phyloP scores from a whole-genome alignment of 1,140 invertebrate species.

The Cotesia vestalis region DNA sequence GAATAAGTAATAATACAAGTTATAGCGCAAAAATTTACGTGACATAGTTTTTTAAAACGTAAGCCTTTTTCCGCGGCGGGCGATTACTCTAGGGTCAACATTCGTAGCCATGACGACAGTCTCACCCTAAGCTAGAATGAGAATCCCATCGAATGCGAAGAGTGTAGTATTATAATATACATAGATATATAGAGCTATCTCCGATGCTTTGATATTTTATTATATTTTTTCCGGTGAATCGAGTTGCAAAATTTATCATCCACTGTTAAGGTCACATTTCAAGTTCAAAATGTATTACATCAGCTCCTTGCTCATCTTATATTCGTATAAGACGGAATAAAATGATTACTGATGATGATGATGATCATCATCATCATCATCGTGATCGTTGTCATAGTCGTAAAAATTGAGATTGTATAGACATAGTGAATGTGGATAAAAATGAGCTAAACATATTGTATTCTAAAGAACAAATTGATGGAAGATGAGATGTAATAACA shows the following conservation, averaged over 20 bases:
- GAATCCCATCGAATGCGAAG: constrained; percentile 2
- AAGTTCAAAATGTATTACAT: constrained; percentile 15
- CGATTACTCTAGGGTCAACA: constrained; percentile 52
- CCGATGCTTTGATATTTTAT: constrained; percentile 16
- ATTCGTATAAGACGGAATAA: too few relatives aligned
- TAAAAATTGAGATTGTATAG: too few relatives aligned
- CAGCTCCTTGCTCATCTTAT: not conserved
- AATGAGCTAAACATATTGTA: too few relatives aligned
- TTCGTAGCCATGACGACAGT: constrained; percentile 51
- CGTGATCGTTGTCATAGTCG: too few relatives aligned
- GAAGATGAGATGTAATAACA: too few relatives aligned
- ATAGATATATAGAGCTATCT: not conserved
- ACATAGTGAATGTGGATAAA: too few relatives aligned
- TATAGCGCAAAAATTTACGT: constrained; percentile 45
- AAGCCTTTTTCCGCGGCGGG: constrained; percentile 33
- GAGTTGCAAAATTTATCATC: constrained; percentile 30
- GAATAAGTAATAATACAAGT: constrained; percentile 11
- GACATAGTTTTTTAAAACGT: constrained; percentile 54
- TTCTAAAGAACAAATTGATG: too few relatives aligned
- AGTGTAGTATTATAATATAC: not conserved
- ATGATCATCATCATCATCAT: too few relatives aligned
- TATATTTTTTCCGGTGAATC: not conserved
- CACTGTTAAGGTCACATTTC: constrained; percentile 40
- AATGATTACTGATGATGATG: too few relatives aligned
- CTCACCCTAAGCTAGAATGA: constrained; percentile 31